Percentiles rank a stretch among this genome's conserved stretches.
These are phyloP conservation scores for Bellardia bayeri DNA, from an alignment of 2,888 invertebrate species.

Conservation along the genomic window DNA sequence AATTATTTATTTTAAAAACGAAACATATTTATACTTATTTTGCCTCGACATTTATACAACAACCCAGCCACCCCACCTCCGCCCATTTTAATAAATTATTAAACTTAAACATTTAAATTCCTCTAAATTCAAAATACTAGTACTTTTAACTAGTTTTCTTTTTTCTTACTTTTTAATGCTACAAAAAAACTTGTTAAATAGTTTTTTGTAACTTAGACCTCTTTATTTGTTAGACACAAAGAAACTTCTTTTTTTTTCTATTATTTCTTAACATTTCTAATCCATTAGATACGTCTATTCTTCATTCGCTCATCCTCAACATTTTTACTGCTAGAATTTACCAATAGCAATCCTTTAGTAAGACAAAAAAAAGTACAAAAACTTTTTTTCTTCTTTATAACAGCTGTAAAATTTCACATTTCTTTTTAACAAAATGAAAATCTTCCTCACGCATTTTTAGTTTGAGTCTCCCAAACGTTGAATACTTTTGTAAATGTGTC, in stretches of 20 bases:
- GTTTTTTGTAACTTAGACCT: constrained; percentile 59
- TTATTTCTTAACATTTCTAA: constrained; percentile 65
- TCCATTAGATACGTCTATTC: constrained; percentile 63
- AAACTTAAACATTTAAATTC: constrained; percentile 5
- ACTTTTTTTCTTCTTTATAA: constrained; percentile 35
- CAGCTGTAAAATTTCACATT: constrained; percentile 63
- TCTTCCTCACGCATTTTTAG: constrained; percentile 47
- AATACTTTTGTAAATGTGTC: constrained; percentile 59
- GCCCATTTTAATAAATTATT: background rate
- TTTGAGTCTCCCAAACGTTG: constrained; percentile 40
- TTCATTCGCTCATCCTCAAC: background rate
- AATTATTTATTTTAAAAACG: too few relatives aligned
- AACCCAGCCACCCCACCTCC: too few relatives aligned
- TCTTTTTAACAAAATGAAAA: constrained; percentile 4
- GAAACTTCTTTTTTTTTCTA: constrained; percentile 48
- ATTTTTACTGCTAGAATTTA: background rate
- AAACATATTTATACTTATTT: background rate
- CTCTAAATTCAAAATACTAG: constrained; percentile 40
- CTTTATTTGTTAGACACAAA: constrained; percentile 62
- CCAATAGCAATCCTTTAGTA: background rate
- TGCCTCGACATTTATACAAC: background rate
- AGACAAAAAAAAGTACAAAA: background rate
- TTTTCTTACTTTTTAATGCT: background rate
- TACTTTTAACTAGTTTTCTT: constrained; percentile 16
- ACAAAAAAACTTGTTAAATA: constrained; percentile 51